phyloP scores from a whole-genome alignment of 1,140 invertebrate species.

The Acromyrmex heyeri region DNA sequence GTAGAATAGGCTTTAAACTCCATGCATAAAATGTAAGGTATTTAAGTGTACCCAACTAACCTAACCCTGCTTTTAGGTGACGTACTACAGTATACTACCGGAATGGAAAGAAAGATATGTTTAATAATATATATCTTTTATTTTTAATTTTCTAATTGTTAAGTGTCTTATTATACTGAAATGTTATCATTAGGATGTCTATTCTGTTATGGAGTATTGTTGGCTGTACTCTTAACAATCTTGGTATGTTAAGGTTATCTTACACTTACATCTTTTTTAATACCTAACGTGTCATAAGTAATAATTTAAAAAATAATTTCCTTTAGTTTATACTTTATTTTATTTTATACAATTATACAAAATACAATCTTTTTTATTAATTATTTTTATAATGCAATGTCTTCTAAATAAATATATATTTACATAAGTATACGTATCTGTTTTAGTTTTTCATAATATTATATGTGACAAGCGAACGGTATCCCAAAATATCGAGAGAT shows the following conservation, averaged over 20 bases:
- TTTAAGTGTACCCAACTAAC: no score
- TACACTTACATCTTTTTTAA: neutral
- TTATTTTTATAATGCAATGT: neutral
- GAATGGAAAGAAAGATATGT: conserved; percentile 8
- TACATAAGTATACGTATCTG: neutral
- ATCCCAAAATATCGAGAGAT: conserved; percentile 90
- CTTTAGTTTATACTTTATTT: no score
- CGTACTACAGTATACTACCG: no score
- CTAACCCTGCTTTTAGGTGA: no score
- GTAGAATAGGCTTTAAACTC: no score
- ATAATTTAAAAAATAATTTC: conserved; percentile 1
- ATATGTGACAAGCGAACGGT: conserved; percentile 88
- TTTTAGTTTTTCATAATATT: conserved; percentile 88
- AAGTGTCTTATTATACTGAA: neutral
- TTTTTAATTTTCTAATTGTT: neutral
- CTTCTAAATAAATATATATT: no score
- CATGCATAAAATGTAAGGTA: no score
- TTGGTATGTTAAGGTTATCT: conserved; percentile 33
- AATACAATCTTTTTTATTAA: neutral
- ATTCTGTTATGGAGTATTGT: neutral
- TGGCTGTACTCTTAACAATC: neutral
- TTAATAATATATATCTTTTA: neutral
- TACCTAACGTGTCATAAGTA: neutral
- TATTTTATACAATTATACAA: neutral
- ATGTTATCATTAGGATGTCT: conserved; percentile 38